A percentile compares a stretch with the other conserved stretches of the same genome.
These are phyloP conservation scores for Rhea pennata DNA, from an alignment of 2,113 vertebrate genomes.

Conservation along the genomic window DNA sequence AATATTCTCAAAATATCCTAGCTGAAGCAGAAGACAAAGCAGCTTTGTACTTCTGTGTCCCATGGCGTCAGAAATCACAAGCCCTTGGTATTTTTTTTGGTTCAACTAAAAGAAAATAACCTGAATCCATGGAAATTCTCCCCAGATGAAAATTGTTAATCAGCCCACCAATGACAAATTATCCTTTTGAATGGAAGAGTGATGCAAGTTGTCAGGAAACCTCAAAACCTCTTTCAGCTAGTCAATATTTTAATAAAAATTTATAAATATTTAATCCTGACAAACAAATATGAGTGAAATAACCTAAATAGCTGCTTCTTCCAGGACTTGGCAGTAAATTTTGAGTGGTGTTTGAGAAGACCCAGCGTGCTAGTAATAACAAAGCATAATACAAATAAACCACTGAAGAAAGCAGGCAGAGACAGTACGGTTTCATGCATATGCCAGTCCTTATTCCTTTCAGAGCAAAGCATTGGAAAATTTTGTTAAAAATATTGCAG, in stretches of 20 bases:
- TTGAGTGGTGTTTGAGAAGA: background rate
- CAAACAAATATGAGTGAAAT: background rate
- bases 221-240: background rate
- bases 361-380: background rate
- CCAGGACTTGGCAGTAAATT: background rate
- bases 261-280: background rate
- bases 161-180: background rate
- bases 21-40: background rate
- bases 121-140: background rate
- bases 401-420: background rate
- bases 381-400: background rate
- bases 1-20: background rate
- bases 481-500: background rate
- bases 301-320: background rate
- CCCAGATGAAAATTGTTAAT: background rate
- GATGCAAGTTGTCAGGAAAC: background rate
- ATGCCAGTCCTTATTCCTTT: background rate
- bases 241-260: background rate
- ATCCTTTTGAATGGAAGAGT: background rate
- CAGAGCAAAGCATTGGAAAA: background rate
- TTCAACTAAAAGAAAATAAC: background rate
- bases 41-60: background rate
- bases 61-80: background rate
- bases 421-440: background rate
- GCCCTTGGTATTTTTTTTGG: background rate